A percentile compares a stretch with the other conserved stretches of the same genome.
Conservation (phyloP, 2,797 vertebrate genomes). For the Melanotaenia parkinsoni region DNA sequence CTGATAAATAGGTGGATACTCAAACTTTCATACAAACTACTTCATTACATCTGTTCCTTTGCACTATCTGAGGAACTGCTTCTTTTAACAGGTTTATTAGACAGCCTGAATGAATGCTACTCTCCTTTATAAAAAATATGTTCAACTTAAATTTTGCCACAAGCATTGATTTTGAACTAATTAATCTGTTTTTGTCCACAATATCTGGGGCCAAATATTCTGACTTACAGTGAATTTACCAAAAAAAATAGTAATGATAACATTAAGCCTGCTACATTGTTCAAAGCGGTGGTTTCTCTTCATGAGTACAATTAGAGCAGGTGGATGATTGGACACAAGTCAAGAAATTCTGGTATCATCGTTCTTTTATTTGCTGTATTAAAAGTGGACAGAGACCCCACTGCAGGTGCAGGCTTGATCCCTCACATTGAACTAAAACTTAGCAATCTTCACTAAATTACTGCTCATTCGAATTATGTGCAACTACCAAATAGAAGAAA, state of each 20-base stretch:
- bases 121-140: slow-evolving; percentile 25
- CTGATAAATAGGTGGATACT: slow-evolving; percentile 14
- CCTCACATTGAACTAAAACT: slow-evolving; percentile 4
- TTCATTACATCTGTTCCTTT: slow-evolving; percentile 18
- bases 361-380: slow-evolving; percentile 11
- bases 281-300: slow-evolving; percentile 11
- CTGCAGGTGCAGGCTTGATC: not conserved
- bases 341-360: slow-evolving; percentile 4
- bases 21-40: slow-evolving; percentile 17
- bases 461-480: slow-evolving; percentile 21
- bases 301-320: slow-evolving; percentile 6
- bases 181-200: slow-evolving; percentile 4
- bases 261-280: slow-evolving; percentile 12
- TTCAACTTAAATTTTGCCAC: slow-evolving; percentile 18
- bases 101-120: slow-evolving; percentile 12
- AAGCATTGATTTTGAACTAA: slow-evolving; percentile 1
- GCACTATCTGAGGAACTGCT: slow-evolving; percentile 29
- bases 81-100: slow-evolving; percentile 11
- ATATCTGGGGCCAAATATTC: slow-evolving; percentile 2
- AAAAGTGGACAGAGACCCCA: not conserved
- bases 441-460: slow-evolving; percentile 12
- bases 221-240: slow-evolving; percentile 8
- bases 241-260: slow-evolving; percentile 1
- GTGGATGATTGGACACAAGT: slow-evolving; percentile 1
- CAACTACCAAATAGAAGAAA: slow-evolving; percentile 11